Conservation (phyloP, 2,113 vertebrate species). For the Leucopsar rothschildi region DNA sequence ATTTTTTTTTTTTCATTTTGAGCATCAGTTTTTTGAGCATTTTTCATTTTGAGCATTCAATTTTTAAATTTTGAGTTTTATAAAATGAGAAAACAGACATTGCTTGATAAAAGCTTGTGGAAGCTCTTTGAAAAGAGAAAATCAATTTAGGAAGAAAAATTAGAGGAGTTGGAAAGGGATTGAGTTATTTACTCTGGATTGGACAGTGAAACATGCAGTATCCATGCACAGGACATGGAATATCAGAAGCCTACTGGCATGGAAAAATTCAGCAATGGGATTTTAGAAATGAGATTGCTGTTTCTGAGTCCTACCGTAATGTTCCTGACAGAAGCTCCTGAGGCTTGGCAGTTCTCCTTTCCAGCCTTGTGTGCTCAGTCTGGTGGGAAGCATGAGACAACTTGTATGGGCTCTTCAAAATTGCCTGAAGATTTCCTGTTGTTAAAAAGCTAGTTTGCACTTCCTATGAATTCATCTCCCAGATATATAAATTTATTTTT, state of each 20-base stretch:
- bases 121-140: background rate
- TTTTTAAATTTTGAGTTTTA: background rate
- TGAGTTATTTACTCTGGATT: background rate
- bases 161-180: background rate
- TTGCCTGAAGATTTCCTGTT: background rate
- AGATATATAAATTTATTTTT: background rate
- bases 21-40: no score
- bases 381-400: background rate
- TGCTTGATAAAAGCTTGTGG: background rate
- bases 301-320: background rate
- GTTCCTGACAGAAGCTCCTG: background rate
- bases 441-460: background rate
- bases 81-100: background rate
- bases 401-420: background rate
- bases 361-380: background rate
- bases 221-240: background rate
- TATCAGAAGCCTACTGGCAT: background rate
- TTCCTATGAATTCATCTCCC: background rate
- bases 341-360: background rate
- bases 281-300: background rate
- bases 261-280: background rate
- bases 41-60: no score
- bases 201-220: fast-evolving
- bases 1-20: background rate
- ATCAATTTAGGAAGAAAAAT: background rate